Conservation (phyloP, 2,113 vertebrate species). For the Pseudolaguvia tuberculata region DNA sequence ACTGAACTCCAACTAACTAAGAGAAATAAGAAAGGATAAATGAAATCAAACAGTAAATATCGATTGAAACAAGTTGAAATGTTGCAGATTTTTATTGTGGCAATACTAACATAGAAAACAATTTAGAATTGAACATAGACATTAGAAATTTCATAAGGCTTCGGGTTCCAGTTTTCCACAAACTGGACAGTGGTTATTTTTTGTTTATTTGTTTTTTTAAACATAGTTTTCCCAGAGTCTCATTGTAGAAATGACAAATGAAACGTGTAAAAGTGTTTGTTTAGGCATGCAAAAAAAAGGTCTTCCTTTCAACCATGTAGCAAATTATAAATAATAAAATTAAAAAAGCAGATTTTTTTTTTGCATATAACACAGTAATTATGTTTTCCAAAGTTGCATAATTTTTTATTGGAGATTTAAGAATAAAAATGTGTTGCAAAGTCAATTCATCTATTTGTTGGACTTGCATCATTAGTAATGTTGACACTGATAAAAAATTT, state of each 20-base stretch:
- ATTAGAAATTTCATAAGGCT: conserved; percentile 96
- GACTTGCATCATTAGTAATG: not conserved
- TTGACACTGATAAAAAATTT: not conserved
- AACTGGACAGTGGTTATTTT: too few species aligned
- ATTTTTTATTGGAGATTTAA: conserved; percentile 25
- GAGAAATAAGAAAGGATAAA: not conserved
- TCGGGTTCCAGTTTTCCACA: conserved; percentile 74
- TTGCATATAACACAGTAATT: conserved; percentile 36
- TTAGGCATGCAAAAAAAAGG: conserved; percentile 73
- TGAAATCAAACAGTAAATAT: not conserved
- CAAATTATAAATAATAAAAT: conserved; percentile 29
- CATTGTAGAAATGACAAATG: conserved; percentile 76
- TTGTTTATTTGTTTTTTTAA: conserved; percentile 50
- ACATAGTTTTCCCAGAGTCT: conserved; percentile 77
- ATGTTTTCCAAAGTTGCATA: conserved; percentile 38
- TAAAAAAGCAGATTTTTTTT: too few species aligned
- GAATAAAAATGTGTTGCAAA: not conserved
- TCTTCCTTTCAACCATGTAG: conserved; percentile 29
- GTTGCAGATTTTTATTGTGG: conserved; percentile 81
- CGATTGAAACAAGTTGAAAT: conserved; percentile 48
- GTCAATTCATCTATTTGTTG: not conserved
- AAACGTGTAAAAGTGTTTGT: conserved; percentile 57
- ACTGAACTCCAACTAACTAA: too few species aligned
- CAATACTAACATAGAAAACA: conserved; percentile 98
- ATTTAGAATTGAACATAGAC: conserved; percentile 83